Conservation (phyloP, 2,797 vertebrate species). For the Peromyscus nudipes region DNA sequence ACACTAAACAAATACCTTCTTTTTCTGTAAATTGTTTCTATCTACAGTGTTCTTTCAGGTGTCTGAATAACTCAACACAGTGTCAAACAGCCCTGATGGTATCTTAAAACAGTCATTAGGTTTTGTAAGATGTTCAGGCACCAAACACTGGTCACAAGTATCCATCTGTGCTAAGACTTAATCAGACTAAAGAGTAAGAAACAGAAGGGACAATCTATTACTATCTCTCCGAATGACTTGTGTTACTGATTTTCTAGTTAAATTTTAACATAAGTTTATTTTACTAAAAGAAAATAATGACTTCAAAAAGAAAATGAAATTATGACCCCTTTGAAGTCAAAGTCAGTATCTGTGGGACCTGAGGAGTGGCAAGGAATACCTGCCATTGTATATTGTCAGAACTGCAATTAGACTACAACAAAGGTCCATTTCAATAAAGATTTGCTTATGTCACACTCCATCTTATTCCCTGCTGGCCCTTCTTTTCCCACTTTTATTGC, state of each 20-base stretch:
- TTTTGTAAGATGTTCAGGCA: conserved; percentile 6
- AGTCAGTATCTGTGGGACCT: neutral
- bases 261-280: neutral
- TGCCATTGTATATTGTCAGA: neutral
- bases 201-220: neutral
- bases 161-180: neutral
- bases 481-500: neutral
- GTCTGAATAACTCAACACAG: neutral
- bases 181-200: neutral
- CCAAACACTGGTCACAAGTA: neutral
- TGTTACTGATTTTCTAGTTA: neutral
- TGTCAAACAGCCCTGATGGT: neutral
- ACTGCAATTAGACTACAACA: neutral
- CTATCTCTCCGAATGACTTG: neutral
- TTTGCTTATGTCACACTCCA: neutral
- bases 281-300: neutral
- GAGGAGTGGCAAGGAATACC: neutral
- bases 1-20: neutral
- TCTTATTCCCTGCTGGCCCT: neutral
- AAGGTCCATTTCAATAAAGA: neutral
- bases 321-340: neutral
- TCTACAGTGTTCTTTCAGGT: neutral
- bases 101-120: neutral
- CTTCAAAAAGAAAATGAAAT: neutral
- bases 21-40: neutral